phyloP scores from a whole-genome alignment of 2,113 vertebrate species.

The Fregata magnificens region DNA sequence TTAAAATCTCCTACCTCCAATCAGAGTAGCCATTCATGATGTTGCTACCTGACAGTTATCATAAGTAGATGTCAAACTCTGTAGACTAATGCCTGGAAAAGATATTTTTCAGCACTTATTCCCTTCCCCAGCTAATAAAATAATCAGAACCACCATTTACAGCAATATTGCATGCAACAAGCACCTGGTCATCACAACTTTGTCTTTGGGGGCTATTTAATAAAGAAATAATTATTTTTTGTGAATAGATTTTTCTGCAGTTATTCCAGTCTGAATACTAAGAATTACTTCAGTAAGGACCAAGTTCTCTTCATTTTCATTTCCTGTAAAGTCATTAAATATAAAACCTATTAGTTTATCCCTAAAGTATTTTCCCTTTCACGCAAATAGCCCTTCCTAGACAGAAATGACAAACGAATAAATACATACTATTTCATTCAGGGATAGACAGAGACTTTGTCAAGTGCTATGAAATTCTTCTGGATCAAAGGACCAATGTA shows the following conservation, averaged over 20 bases:
- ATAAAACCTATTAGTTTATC: not conserved
- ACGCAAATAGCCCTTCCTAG: not conserved
- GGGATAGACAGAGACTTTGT: not conserved
- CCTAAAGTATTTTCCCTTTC: not conserved
- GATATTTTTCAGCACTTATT: not conserved
- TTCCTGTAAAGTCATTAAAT: not conserved
- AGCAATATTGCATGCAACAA: not conserved
- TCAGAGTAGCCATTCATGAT: not conserved
- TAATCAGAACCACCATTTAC: not conserved
- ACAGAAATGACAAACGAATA: not conserved
- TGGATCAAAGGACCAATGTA: not conserved
- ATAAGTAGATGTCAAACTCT: not conserved
- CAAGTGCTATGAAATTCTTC: not conserved
- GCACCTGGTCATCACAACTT: not conserved
- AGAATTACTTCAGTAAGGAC: not conserved
- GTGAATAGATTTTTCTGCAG: not conserved
- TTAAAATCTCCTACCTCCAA: not conserved
- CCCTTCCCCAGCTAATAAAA: not conserved
- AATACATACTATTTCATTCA: not conserved
- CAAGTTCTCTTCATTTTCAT: not conserved
- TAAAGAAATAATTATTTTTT: not conserved
- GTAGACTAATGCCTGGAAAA: not conserved
- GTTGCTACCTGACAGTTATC: not conserved
- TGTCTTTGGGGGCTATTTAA: not conserved
- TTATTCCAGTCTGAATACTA: not conserved